These are phyloP conservation scores for Macropis europaea DNA, from an alignment of 2,888 invertebrate genomes.

Conservation along the genomic window DNA sequence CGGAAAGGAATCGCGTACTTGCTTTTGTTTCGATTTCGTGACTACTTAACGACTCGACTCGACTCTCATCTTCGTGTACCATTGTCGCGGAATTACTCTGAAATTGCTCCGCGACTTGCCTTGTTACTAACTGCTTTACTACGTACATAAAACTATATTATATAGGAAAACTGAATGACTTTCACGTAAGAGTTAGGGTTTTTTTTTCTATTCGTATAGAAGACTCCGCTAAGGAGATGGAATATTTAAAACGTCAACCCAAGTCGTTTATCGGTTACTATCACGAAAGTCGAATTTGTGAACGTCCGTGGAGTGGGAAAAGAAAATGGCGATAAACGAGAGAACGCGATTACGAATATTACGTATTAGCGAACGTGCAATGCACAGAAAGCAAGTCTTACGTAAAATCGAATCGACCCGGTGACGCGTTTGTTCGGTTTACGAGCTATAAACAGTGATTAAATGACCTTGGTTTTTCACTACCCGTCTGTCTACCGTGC, in stretches of 20 bases:
- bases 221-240: too few species aligned
- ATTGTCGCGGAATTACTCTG: too few species aligned
- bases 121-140: too few species aligned
- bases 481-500: not conserved
- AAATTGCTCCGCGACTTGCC: too few species aligned
- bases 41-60: not conserved
- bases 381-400: conserved; percentile 19
- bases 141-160: too few species aligned
- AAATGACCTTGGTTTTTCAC: conserved; percentile 38
- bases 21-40: not conserved
- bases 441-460: conserved; percentile 30
- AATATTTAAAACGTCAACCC: too few species aligned
- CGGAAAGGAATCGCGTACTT: not conserved
- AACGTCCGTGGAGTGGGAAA: not conserved
- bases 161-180: too few species aligned
- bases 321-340: not conserved
- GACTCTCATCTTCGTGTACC: too few species aligned
- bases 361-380: not conserved
- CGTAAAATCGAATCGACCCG: conserved; percentile 43
- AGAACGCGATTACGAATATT: conserved; percentile 14
- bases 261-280: too few species aligned
- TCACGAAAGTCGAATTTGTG: too few species aligned
- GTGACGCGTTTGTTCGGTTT: conserved; percentile 32
- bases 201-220: too few species aligned
- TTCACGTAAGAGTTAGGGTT: too few species aligned